A percentile compares a stretch with the other conserved stretches of the same genome.
phyloP scores from a whole-genome alignment of 2,888 invertebrate genomes.

The Volucella inanis region DNA sequence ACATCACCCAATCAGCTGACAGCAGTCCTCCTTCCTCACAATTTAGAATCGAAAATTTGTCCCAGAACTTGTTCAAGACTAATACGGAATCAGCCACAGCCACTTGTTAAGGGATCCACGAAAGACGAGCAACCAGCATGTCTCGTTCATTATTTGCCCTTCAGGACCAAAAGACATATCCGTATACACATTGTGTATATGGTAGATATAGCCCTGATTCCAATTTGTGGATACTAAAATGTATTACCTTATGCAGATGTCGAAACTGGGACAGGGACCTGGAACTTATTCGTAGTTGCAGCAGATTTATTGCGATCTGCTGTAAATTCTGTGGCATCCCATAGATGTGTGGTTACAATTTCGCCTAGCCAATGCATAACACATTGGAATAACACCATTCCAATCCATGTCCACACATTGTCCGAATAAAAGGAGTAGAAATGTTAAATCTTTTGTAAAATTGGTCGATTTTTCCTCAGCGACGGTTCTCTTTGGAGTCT shows the following conservation, averaged over 20 bases:
- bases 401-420: neutral
- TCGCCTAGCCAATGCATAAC: neutral
- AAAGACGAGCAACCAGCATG: constrained; percentile 69
- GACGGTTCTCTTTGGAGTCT: neutral
- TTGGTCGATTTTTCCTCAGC: neutral
- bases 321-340: constrained; percentile 2
- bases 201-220: constrained; percentile 33
- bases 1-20: constrained; percentile 60
- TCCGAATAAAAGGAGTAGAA: neutral
- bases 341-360: constrained; percentile 8
- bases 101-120: constrained; percentile 61
- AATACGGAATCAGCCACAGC: constrained; percentile 10
- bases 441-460: constrained; percentile 20
- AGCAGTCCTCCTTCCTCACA: neutral
- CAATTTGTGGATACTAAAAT: constrained; percentile 64
- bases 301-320: constrained; percentile 42
- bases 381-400: constrained; percentile 5
- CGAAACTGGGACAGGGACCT: neutral
- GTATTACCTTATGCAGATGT: constrained; percentile 68
- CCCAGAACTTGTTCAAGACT: constrained; percentile 51
- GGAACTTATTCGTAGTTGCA: constrained; percentile 18
- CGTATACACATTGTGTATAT: no score
- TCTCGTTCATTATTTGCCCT: constrained; percentile 68
- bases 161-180: constrained; percentile 17
- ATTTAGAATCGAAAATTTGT: constrained; percentile 38